These are phyloP conservation scores for Litoditis marina DNA, from an alignment of 2,888 invertebrate species.

Conservation along the genomic window DNA sequence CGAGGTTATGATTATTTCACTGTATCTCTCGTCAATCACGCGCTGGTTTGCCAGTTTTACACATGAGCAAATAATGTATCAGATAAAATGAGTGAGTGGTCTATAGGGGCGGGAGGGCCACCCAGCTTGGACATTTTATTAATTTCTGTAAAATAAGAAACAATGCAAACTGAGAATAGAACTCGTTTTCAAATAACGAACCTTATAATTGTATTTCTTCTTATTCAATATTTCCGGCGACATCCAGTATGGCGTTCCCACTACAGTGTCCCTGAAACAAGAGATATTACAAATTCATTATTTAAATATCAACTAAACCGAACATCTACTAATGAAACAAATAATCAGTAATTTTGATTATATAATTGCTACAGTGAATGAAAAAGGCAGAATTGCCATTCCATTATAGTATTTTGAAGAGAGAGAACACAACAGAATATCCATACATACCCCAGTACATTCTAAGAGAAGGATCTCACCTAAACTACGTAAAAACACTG, in stretches of 20 bases:
- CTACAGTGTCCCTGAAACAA: constrained; percentile 53
- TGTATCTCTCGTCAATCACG: not conserved
- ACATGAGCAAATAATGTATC: too few species aligned
- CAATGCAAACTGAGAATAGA: not conserved
- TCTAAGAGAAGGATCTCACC: not conserved
- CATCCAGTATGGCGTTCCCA: constrained; percentile 71
- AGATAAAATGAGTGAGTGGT: too few species aligned
- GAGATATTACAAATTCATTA: not conserved
- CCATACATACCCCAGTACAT: not conserved
- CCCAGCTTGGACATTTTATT: too few species aligned
- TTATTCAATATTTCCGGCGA: constrained; percentile 72
- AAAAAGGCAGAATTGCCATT: too few species aligned
- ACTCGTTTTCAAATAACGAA: not conserved
- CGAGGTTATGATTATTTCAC: not conserved
- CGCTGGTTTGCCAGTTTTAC: not conserved
- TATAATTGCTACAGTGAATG: too few species aligned
- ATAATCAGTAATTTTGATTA: too few species aligned
- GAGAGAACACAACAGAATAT: too few species aligned
- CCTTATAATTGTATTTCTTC: constrained; percentile 58
- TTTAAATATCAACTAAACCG: too few species aligned
- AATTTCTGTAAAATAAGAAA: not conserved
- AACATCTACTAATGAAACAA: too few species aligned
- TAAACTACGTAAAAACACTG: too few species aligned
- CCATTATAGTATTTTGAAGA: not conserved
- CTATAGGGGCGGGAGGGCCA: too few species aligned